Evolutionary conservation across 2,797 vertebrate species (phyloP).

Genomic region (Aulostomus chinensis): DNA sequence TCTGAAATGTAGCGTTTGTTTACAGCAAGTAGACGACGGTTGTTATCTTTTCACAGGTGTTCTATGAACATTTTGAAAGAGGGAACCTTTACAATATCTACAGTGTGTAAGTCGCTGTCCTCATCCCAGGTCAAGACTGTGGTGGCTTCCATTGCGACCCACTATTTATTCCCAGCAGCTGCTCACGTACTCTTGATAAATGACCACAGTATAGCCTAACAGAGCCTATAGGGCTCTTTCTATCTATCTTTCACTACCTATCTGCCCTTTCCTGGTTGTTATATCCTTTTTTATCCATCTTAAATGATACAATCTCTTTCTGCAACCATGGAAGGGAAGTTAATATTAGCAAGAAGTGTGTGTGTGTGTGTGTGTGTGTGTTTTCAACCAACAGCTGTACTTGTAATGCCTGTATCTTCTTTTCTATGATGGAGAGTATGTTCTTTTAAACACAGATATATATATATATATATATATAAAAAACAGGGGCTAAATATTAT

Average conservation of each 20-base stretch:
- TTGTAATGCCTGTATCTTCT: conserved; percentile 8
- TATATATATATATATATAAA: no score
- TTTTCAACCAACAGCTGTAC: conserved; percentile 7
- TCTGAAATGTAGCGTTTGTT: no score
- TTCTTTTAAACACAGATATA: conserved; percentile 30
- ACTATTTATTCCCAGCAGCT: conserved; percentile 44
- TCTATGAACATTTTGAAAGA: no score
- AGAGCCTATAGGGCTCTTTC: conserved; percentile 44
- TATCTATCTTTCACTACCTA: conserved; percentile 50
- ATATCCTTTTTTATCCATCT: conserved; percentile 60
- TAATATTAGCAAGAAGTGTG: conserved; percentile 5
- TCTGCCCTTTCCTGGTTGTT: conserved; percentile 56
- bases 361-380: conserved; percentile 4
- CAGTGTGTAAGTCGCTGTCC: conserved; percentile 40
- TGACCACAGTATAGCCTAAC: conserved; percentile 42
- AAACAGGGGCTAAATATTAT: conserved; percentile 32
- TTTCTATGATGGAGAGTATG: conserved; percentile 5
- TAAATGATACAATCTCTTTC: conserved; percentile 46
- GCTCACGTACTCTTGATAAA: conserved; percentile 55
- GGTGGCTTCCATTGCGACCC: conserved; percentile 35
- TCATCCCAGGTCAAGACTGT: conserved; percentile 39
- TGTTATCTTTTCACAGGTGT: no score
- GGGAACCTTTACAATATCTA: conserved; percentile 29
- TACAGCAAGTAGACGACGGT: no score
- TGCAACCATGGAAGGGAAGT: conserved; percentile 15